Base-by-base conservation (phyloP, 2,888 invertebrate species). In the Tridacna gigas region DNA sequence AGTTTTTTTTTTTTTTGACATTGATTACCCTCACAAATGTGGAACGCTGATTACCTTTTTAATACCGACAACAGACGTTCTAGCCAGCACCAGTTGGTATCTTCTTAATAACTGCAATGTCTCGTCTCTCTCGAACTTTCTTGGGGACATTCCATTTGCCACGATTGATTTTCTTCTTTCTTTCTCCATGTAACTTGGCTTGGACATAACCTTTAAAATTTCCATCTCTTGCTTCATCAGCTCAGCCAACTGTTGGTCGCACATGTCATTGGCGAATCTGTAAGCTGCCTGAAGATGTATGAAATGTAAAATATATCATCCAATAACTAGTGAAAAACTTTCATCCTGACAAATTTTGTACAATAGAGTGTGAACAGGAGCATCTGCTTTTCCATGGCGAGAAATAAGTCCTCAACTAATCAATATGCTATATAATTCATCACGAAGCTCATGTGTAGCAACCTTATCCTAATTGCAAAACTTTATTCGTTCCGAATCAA, bases 81-180 rank as follows among this genome's bases (percentile, higher is more conserved):
- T 79, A 20, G 86, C 84, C 20, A 86, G 74, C 45, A 84, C 84
- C 37, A 78, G 67, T 47, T 74, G 63, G 75, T 84, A 86, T 45
- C 80, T 56, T 26, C 78, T 82, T n/a, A 86, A 37, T 15, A 86
- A 66, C 56, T 82, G 73, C 7, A 86, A 69, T 15, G 86, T 86
- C 56, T 86, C 84, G 69, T 86, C 86, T 18, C 82, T 51, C 65
- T 86, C 86, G 65, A 84, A 86, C 65, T 86, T 86, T 25, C 84
- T 74, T 15, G 86, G 80, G 3, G 76, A 69, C 13, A 82, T 77
- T 25, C 86, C 86, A 37, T 84, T 76, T 5, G 86, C 77, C n/a
- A 86, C 86, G 15, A 86, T 74, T 13, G 86, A 84, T 74, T 79
- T 84, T 47, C 79, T 37, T 18, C 76, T 67, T 37, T 86, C 82